Evolutionary conservation across 2,113 vertebrate species (phyloP).

Genomic region (Mormyrus iriodes): DNA sequence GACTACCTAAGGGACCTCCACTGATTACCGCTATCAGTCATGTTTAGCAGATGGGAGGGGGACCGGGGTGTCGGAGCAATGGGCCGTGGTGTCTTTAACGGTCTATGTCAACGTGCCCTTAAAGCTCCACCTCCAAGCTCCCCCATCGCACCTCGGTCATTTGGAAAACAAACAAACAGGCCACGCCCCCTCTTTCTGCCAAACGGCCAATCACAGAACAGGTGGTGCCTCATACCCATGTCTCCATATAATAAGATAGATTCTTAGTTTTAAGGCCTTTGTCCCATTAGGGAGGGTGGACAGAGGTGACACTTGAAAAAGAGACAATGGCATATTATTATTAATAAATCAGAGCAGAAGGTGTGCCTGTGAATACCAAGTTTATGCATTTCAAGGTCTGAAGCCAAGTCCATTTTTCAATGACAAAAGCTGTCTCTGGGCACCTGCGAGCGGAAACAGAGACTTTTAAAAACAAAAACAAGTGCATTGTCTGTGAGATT

Average conservation of each 20-base stretch:
- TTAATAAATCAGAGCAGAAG: neutral
- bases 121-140: neutral
- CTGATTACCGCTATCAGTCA: conserved; percentile 22
- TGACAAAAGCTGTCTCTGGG: neutral
- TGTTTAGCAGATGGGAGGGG: neutral
- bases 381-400: neutral
- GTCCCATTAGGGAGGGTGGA: neutral
- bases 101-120: neutral
- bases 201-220: neutral
- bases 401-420: neutral
- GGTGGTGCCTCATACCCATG: neutral
- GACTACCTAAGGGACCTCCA: neutral
- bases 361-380: neutral
- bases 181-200: neutral
- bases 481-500: neutral
- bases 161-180: neutral
- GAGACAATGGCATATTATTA: neutral
- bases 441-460: neutral
- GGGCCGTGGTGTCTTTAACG: conserved; percentile 12
- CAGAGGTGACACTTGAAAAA: neutral
- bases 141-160: neutral
- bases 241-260: neutral
- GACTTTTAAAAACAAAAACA: neutral
- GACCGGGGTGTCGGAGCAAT: neutral
- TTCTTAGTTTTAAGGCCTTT: neutral